Percentiles rank a stretch among this genome's conserved stretches.
These are phyloP conservation scores for Eucera pruinosa DNA, from an alignment of 2,888 invertebrate species.

Conservation along the genomic window DNA sequence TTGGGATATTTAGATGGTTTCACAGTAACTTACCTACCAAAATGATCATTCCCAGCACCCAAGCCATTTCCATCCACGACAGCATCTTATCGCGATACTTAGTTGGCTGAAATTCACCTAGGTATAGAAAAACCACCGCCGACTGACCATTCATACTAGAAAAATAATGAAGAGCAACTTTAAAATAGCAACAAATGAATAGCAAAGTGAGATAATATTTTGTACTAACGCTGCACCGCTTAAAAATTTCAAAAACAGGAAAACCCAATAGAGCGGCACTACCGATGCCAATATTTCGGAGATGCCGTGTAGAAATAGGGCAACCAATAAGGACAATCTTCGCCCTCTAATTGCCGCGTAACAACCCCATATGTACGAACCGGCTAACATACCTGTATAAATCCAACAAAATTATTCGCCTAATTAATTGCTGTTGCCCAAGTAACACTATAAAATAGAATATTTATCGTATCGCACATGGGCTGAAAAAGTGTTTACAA, in stretches of 20 bases:
- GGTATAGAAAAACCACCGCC: conserved; percentile 91
- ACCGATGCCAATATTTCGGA: conserved; percentile 87
- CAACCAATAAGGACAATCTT: conserved; percentile 88
- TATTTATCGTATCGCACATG: no score
- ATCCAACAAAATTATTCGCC: neutral
- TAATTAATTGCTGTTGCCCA: no score
- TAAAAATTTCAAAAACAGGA: conserved; percentile 87
- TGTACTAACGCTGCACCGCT: conserved; percentile 86
- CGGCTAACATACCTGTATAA: conserved; percentile 87
- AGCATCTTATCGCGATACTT: conserved; percentile 91
- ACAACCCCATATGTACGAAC: conserved; percentile 90
- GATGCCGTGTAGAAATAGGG: conserved; percentile 86
- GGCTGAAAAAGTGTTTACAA: no score
- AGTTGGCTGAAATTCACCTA: conserved; percentile 92
- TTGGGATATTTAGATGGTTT: no score
- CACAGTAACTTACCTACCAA: conserved; percentile 87
- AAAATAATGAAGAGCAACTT: conserved; percentile 75
- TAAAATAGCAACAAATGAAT: conserved; percentile 81
- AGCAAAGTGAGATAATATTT: conserved; percentile 86
- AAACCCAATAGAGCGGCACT: conserved; percentile 86
- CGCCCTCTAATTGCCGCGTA: conserved; percentile 89
- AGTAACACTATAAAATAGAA: no score
- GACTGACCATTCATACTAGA: conserved; percentile 91
- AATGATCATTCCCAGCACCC: conserved; percentile 90
- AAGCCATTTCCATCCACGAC: conserved; percentile 93